phyloP scores from a whole-genome alignment of 2,113 vertebrate species.

The Microtus montanus region DNA sequence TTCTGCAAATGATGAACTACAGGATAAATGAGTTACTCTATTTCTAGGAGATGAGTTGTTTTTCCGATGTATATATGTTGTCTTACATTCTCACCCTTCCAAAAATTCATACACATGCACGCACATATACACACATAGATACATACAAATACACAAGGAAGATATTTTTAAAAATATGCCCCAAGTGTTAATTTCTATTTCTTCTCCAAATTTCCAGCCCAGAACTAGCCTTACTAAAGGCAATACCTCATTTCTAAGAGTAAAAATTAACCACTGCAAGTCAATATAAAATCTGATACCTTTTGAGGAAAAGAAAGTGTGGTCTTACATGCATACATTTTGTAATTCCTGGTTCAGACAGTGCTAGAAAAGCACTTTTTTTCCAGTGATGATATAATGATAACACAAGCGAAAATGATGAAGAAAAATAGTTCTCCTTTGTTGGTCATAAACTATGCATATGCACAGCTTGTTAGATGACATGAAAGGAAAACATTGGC shows the following conservation, averaged over 20 bases:
- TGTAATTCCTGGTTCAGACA: not conserved
- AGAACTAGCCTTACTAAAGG: not conserved
- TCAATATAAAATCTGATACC: not conserved
- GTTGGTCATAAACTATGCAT: slow-evolving; percentile 37
- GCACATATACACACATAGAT: not conserved
- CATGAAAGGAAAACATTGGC: slow-evolving; percentile 35
- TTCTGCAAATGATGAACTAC: not conserved
- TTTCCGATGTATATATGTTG: not conserved
- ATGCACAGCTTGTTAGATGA: slow-evolving; percentile 36
- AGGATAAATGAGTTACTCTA: not conserved
- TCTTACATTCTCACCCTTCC: not conserved
- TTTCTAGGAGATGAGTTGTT: not conserved
- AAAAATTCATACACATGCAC: not conserved
- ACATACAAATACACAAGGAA: not conserved
- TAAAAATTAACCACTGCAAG: not conserved
- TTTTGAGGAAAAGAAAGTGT: not conserved
- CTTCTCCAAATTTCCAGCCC: not conserved
- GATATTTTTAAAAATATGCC: slow-evolving; percentile 7
- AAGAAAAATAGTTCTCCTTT: slow-evolving; percentile 48
- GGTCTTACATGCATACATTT: not conserved
- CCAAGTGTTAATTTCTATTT: not conserved
- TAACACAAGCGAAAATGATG: slow-evolving; percentile 15
- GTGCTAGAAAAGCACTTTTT: not conserved
- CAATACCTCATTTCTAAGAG: not conserved
- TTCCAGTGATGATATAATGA: not conserved